Conservation (phyloP, 2,113 vertebrate species). For the Andinoacara biseriatus region DNA sequence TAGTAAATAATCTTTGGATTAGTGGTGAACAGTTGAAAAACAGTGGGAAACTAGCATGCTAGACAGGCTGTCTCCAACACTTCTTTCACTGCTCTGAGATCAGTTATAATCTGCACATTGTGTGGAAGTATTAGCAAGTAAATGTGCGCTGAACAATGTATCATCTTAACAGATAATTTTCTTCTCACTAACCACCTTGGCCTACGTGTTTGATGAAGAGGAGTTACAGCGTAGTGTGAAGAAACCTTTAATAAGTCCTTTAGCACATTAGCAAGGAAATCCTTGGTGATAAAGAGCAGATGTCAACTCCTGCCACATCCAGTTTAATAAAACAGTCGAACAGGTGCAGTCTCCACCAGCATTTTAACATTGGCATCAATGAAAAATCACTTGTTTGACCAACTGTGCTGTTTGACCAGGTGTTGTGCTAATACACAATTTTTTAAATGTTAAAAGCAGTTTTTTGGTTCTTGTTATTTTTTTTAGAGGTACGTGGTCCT, state of each 20-base stretch:
- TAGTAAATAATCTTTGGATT: not conserved
- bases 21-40: not conserved
- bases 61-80: not conserved
- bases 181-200: rapidly evolving
- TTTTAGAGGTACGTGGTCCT: too few species aligned
- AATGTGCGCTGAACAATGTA: not conserved
- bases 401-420: not conserved
- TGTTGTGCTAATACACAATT: not conserved
- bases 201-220: not conserved
- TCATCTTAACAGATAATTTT: not conserved
- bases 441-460: not conserved
- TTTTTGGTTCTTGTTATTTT: too few species aligned
- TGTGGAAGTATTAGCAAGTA: not conserved
- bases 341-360: not conserved
- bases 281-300: not conserved
- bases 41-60: not conserved
- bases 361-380: not conserved
- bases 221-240: not conserved
- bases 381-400: not conserved
- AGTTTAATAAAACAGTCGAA: not conserved
- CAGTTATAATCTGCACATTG: not conserved
- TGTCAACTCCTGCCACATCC: not conserved
- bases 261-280: not conserved
- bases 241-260: not conserved
- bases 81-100: not conserved